phyloP scores from a whole-genome alignment of 1,140 invertebrate species.

The Anoplolepis gracilipes region DNA sequence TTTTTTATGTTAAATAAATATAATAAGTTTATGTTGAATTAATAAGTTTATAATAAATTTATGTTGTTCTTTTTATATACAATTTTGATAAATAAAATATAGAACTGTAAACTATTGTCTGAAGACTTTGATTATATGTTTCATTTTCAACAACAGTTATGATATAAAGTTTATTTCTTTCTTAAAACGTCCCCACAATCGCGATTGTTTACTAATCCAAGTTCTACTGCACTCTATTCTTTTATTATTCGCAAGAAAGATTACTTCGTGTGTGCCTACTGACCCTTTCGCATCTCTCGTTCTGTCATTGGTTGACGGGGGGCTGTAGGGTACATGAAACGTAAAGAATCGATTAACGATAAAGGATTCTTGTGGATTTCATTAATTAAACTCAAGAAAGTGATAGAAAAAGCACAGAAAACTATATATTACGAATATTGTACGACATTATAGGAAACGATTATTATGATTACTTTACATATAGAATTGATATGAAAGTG shows the following conservation, averaged over 20 bases:
- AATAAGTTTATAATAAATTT: too few species aligned
- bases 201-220: background rate
- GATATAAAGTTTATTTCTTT: background rate
- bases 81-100: background rate
- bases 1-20: background rate
- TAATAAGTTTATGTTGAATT: too few species aligned
- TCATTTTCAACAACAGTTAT: background rate
- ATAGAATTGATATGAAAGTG: background rate
- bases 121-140: background rate
- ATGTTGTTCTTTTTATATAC: background rate
- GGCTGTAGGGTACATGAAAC: constrained; percentile 78
- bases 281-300: constrained; percentile 83
- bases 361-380: constrained; percentile 18
- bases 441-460: constrained; percentile 6
- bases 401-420: constrained; percentile 6
- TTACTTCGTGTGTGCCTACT: constrained; percentile 70
- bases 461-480: constrained; percentile 1
- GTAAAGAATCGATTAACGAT: constrained; percentile 70
- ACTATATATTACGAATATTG: background rate
- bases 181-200: constrained; percentile 29
- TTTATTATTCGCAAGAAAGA: constrained; percentile 22
- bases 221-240: constrained; percentile 15
- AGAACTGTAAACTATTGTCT: background rate
- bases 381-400: constrained; percentile 7
- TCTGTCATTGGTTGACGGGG: constrained; percentile 80